Percentiles rank a stretch among this genome's conserved stretches.
Conservation (phyloP, 2,888 invertebrate species). For the Mesorhabditis belari region DNA sequence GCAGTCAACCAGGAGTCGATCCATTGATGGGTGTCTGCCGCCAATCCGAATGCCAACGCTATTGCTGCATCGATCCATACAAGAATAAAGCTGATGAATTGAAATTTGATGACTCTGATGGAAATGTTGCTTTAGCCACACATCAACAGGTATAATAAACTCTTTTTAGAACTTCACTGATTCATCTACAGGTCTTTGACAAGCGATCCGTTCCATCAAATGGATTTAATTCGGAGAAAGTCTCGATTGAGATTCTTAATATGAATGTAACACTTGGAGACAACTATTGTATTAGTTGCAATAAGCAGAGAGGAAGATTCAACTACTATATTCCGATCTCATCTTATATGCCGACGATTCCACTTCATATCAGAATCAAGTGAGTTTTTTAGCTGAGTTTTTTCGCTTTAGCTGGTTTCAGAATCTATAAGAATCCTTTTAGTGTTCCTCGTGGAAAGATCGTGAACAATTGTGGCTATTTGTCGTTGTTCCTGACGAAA, state of each 20-base stretch:
- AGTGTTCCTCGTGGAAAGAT: constrained; percentile 27
- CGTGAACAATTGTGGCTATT: constrained; percentile 42
- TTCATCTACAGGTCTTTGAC: constrained; percentile 5
- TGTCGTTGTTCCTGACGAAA: constrained; percentile 32
- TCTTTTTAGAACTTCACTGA: neutral
- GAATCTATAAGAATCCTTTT: constrained; percentile 4
- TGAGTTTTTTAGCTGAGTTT: too few species aligned
- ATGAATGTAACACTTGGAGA: constrained; percentile 38
- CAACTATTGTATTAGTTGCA: constrained; percentile 42
- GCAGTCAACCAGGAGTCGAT: constrained; percentile 23
- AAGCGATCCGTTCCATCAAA: constrained; percentile 3
- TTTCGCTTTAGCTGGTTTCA: neutral
- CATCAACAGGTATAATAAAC: neutral
- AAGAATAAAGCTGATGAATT: constrained; percentile 2
- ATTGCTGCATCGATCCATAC: constrained; percentile 18
- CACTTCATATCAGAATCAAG: constrained; percentile 31
- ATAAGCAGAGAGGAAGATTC: constrained; percentile 27
- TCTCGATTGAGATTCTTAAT: constrained; percentile 31
- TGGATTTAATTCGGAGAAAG: neutral
- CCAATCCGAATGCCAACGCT: constrained; percentile 12
- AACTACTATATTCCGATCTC: constrained; percentile 46
- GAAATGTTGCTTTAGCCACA: constrained; percentile 1
- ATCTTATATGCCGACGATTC: constrained; percentile 26
- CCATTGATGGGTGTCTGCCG: constrained; percentile 20
- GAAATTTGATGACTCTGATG: constrained; percentile 1